phyloP scores from a whole-genome alignment of 2,113 vertebrate species.

The Micromys minutus region DNA sequence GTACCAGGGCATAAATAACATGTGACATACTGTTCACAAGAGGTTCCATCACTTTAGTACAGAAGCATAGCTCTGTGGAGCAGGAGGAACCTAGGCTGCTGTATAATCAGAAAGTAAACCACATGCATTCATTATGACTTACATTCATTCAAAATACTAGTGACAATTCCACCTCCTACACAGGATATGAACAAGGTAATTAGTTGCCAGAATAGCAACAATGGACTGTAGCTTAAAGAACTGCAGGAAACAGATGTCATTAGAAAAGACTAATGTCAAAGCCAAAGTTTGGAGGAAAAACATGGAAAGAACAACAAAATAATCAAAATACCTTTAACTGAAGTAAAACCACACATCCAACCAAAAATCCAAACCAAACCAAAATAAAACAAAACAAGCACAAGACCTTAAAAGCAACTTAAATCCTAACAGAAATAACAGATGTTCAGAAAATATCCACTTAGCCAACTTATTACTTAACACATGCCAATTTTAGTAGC shows the following conservation, averaged over 20 bases:
- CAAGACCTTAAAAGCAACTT: neutral
- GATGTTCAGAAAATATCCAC: neutral
- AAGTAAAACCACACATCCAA: no score
- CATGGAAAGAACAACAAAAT: neutral
- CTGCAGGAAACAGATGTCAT: no score
- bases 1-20: neutral
- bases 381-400: neutral
- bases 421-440: neutral
- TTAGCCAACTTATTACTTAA: neutral
- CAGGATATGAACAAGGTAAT: neutral
- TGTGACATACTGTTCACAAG: neutral
- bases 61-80: rapidly evolving
- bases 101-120: neutral
- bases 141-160: neutral
- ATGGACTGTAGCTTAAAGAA: neutral
- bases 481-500: neutral
- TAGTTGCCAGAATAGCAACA: neutral
- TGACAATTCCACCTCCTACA: rapidly evolving
- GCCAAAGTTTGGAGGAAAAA: neutral
- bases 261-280: neutral
- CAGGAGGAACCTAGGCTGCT: rapidly evolving
- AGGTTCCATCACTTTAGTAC: neutral
- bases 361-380: neutral
- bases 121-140: neutral
- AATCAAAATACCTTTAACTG: neutral